Conservation (phyloP, 2,113 vertebrate genomes). For the Platysteira castanea region DNA sequence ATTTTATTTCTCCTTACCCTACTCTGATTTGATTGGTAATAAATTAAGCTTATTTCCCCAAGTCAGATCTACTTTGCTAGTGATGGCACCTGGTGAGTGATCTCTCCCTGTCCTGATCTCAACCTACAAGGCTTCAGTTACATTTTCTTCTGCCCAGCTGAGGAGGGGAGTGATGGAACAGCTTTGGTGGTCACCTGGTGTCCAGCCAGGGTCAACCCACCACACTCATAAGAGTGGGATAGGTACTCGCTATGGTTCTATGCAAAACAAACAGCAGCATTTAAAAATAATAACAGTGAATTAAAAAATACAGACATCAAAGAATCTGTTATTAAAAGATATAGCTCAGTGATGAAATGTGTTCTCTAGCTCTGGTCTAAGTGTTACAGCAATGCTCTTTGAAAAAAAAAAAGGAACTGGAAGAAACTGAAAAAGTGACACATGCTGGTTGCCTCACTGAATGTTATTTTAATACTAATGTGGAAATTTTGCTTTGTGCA, state of each 20-base stretch:
- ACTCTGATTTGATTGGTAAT: not conserved
- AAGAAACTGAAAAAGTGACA: conserved; percentile 41
- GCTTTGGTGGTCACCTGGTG: not conserved
- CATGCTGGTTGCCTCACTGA: conserved; percentile 48
- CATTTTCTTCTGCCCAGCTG: not conserved
- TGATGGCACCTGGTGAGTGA: not conserved
- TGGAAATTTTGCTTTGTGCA: conserved; percentile 65
- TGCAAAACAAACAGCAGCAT: not conserved
- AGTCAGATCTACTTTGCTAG: not conserved
- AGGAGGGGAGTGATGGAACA: not conserved
- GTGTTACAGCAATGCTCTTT: not conserved
- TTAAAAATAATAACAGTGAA: not conserved
- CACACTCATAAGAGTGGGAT: not conserved
- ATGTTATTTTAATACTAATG: conserved; percentile 69
- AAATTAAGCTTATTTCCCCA: not conserved
- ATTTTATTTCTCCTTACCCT: not conserved
- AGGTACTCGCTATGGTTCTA: accelerated
- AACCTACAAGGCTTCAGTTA: not conserved
- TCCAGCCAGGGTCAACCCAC: not conserved
- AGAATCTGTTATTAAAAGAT: not conserved
- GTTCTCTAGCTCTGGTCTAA: conserved; percentile 31
- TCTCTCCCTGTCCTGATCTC: not conserved
- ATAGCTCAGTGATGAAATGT: not conserved
- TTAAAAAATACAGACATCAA: not conserved
- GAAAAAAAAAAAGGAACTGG: not conserved